A percentile compares a stretch with the other conserved stretches of the same genome.
These are phyloP conservation scores for Harpalus rufipes DNA, from an alignment of 2,888 invertebrate genomes.

Conservation along the genomic window DNA sequence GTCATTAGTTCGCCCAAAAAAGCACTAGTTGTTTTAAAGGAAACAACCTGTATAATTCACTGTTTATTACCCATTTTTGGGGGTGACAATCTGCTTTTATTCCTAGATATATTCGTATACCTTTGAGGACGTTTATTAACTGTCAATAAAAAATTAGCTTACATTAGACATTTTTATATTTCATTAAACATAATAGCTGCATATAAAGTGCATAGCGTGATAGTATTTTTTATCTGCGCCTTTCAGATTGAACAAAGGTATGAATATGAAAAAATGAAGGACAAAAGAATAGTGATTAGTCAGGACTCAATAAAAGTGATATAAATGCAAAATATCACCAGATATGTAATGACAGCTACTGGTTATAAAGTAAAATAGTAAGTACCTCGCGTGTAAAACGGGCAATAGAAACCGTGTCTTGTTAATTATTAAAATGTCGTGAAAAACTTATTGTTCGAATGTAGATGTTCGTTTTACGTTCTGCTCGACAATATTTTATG, in stretches of 20 bases:
- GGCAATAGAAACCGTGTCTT: constrained; percentile 48
- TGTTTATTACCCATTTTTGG: too few relatives aligned
- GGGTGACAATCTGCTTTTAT: too few relatives aligned
- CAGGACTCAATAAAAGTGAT: constrained; percentile 20
- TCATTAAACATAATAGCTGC: not conserved
- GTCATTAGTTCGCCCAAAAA: too few relatives aligned
- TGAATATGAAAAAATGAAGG: constrained; percentile 4
- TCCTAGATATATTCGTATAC: too few relatives aligned
- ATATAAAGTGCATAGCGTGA: constrained; percentile 9
- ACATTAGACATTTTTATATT: not conserved
- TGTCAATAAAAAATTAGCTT: not conserved
- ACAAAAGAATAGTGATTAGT: constrained; percentile 43
- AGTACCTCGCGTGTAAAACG: constrained; percentile 43
- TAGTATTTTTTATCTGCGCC: constrained; percentile 9
- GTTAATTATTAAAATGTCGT: constrained; percentile 66
- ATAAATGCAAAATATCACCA: constrained; percentile 42
- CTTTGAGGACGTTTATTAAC: too few relatives aligned
- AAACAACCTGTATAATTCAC: too few relatives aligned
- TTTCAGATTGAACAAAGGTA: not conserved
- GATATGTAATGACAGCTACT: constrained; percentile 14
- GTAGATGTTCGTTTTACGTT: constrained; percentile 63
- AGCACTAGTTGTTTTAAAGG: too few relatives aligned
- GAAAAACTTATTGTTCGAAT: constrained; percentile 64
- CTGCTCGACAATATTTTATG: constrained; percentile 63
- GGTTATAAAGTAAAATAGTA: constrained; percentile 29